Percentiles rank a stretch among this genome's conserved stretches.
Evolutionary conservation across 1,140 invertebrate genomes (phyloP).

Genomic region (Gonatopus flavifemur): DNA sequence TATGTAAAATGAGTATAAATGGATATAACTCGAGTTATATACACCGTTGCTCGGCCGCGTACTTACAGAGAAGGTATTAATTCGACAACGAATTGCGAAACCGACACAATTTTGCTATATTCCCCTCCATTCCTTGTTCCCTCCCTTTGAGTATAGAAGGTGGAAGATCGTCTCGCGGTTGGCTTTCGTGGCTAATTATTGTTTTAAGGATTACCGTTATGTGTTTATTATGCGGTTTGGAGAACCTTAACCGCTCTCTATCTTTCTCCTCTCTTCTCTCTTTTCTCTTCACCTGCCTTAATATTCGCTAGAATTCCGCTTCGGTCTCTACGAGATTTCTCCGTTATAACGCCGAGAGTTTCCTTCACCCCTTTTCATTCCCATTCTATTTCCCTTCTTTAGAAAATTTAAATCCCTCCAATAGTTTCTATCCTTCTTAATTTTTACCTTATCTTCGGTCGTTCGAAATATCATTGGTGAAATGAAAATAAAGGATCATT

Average conservation of each 20-base stretch:
- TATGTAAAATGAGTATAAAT: conserved; percentile 15
- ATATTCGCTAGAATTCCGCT: conserved; percentile 50
- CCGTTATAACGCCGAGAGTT: conserved; percentile 3
- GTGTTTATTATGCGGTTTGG: conserved; percentile 52
- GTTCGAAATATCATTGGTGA: no score
- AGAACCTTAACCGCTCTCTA: conserved; percentile 38
- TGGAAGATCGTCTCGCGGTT: conserved; percentile 36
- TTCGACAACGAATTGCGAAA: conserved; percentile 40
- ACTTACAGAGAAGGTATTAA: no score
- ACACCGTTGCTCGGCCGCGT: conserved; percentile 19
- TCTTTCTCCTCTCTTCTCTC: conserved; percentile 11
- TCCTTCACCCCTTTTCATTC: not conserved
- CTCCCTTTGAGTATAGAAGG: no score
- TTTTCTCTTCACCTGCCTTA: conserved; percentile 25
- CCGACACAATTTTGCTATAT: conserved; percentile 25
- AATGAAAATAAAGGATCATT: no score
- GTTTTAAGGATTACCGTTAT: conserved; percentile 58
- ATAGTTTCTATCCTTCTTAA: no score
- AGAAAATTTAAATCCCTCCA: no score
- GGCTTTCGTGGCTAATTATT: conserved; percentile 52
- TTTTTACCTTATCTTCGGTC: no score
- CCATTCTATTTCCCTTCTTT: not conserved
- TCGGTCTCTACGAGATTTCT: conserved; percentile 23
- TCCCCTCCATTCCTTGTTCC: no score
- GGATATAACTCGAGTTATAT: conserved; percentile 14